Evolutionary conservation across 2,888 invertebrate genomes (phyloP).

Genomic region (Boloria selene): DNA sequence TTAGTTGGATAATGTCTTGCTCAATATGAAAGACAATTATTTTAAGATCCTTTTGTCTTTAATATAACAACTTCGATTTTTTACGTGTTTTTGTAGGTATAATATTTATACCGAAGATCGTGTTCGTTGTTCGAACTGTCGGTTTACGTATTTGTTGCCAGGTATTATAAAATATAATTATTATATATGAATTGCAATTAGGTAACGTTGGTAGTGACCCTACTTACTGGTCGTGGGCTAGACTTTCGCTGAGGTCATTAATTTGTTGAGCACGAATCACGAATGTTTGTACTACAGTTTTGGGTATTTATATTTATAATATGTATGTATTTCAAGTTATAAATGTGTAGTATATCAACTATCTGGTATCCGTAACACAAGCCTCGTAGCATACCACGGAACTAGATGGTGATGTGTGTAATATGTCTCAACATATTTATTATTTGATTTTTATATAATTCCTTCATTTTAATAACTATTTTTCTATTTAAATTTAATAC

Average conservation of each 20-base stretch:
- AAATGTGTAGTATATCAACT: too few species aligned
- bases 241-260: too few species aligned
- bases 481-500: too few species aligned
- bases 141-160: constrained; percentile 33
- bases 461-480: not conserved
- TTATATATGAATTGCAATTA: constrained; percentile 1
- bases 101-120: constrained; percentile 33
- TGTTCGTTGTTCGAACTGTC: constrained; percentile 27
- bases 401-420: too few species aligned
- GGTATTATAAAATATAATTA: not conserved
- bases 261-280: too few species aligned
- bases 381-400: too few species aligned
- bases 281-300: too few species aligned
- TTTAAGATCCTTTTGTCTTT: constrained; percentile 37
- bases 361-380: too few species aligned
- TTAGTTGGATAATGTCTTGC: constrained; percentile 53
- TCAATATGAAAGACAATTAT: constrained; percentile 56
- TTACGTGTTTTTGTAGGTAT: constrained; percentile 28
- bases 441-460: not conserved
- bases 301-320: too few species aligned
- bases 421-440: not conserved
- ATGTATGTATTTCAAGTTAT: too few species aligned
- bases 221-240: too few species aligned
- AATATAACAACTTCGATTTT: constrained; percentile 27
- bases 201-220: too few species aligned